phyloP scores from a whole-genome alignment of 2,888 invertebrate species.

The Fragum whitleyi region DNA sequence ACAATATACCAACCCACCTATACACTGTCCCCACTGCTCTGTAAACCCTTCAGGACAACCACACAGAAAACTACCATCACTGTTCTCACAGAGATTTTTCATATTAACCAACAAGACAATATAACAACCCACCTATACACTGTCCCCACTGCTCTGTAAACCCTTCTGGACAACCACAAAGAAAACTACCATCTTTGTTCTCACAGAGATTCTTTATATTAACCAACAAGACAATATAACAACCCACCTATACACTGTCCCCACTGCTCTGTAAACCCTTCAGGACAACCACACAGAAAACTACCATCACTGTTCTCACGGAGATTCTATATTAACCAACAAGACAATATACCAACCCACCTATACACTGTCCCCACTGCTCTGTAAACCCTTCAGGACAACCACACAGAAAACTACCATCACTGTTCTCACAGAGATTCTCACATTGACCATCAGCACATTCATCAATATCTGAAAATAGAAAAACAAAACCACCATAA shows the following conservation, averaged over 20 bases:
- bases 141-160: conserved; percentile 89
- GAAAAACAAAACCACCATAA: background rate
- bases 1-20: conserved; percentile 74
- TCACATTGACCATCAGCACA: conserved; percentile 90
- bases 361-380: conserved; percentile 87
- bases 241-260: conserved; percentile 86
- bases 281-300: conserved; percentile 91
- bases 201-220: conserved; percentile 88
- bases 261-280: conserved; percentile 90
- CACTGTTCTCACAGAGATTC: conserved; percentile 91
- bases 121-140: conserved; percentile 77
- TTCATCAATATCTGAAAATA: conserved; percentile 90
- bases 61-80: conserved; percentile 91
- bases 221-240: no score
- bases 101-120: conserved; percentile 93
- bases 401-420: conserved; percentile 91
- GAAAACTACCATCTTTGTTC: conserved; percentile 91
- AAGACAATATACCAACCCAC: no score
- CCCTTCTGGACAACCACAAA: conserved; percentile 91
- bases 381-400: conserved; percentile 91
- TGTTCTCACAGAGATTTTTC: conserved; percentile 92
- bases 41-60: conserved; percentile 91
- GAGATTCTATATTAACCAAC: conserved; percentile 86
- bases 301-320: conserved; percentile 92
- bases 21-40: conserved; percentile 88